Base-by-base conservation (phyloP, 1,140 invertebrate species). In the Samia ricini region DNA sequence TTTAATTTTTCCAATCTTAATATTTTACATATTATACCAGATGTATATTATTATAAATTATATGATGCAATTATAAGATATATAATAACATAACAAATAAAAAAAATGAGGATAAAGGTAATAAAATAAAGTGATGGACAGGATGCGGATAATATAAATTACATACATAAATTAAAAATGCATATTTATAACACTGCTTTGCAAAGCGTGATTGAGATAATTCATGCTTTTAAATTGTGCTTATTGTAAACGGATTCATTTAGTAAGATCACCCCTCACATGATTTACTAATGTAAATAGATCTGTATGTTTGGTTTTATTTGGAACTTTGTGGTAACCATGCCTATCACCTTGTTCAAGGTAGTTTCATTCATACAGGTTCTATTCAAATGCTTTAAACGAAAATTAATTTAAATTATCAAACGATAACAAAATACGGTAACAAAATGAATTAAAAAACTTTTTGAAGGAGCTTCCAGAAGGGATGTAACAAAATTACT, bases 101-200 rank as follows among this genome's bases (percentile, higher is more conserved):
- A 6, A 4, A 21, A 21, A 50, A 50, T 50, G n/a, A 50, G 20
- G 51, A 7, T 15, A 52, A 52, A 52, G 20, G 19, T 22, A 52
- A 52, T 21, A 52, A 22, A 21, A 52, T 10, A 15, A 15, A 22
- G 51, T 52, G 4, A 52, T 52, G 20, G 33, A 42, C 8, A 42
- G 33, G 33, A 42, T 42, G 12, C 15, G 33, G 33, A 21, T 22
- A 22, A 52, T 22, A 52, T 21, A 52, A 22, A 23, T 22, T 52
- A 52, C 51, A 52, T 22, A 52, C 33, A 42, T 42, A 42, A 15
- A 42, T 22, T 29, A 69, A 68, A 66, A 72, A 69, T 70, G 81
- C 83, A 74, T 79, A n/a, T n/a, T n/a, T n/a, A 66, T 88, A 87
- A 90, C 85, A 77, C 77, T 68, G 83, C 83, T 90, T 88, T 66